Percentiles rank a stretch among this genome's conserved stretches.
These are phyloP conservation scores for Hoplodrina blanda DNA, from an alignment of 2,888 invertebrate genomes.

Conservation along the genomic window DNA sequence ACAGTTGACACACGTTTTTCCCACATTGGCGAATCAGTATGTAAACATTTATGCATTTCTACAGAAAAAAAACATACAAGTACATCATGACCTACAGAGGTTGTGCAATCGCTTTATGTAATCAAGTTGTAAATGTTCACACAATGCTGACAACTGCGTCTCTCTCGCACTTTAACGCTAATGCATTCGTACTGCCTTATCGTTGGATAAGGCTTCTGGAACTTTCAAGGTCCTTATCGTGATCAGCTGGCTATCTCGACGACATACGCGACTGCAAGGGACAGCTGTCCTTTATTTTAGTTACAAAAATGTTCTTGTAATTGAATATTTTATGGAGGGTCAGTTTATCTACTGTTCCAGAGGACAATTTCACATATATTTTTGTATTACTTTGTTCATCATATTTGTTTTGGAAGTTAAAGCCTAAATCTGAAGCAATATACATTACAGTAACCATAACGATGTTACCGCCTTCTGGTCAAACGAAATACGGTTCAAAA, in stretches of 20 bases:
- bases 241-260: conserved; percentile 45
- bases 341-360: neutral
- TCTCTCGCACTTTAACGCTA: conserved; percentile 36
- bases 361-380: neutral
- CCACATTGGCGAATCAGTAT: conserved; percentile 49
- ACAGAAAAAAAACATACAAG: conserved; percentile 46
- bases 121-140: conserved; percentile 69
- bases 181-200: conserved; percentile 41
- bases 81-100: conserved; percentile 65
- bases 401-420: conserved; percentile 1
- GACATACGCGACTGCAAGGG: conserved; percentile 12
- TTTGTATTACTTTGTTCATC: neutral
- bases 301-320: neutral
- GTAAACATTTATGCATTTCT: conserved; percentile 56
- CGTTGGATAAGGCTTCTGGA: conserved; percentile 51
- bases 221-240: conserved; percentile 44
- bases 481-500: neutral
- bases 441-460: neutral
- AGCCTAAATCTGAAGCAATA: neutral
- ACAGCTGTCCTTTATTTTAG: conserved; percentile 26
- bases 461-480: neutral
- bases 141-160: conserved; percentile 63
- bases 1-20: conserved; percentile 58
- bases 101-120: conserved; percentile 70
- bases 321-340: neutral